Evolutionary conservation across 2,113 vertebrate species (phyloP).

Genomic region (Rhinogobius similis): DNA sequence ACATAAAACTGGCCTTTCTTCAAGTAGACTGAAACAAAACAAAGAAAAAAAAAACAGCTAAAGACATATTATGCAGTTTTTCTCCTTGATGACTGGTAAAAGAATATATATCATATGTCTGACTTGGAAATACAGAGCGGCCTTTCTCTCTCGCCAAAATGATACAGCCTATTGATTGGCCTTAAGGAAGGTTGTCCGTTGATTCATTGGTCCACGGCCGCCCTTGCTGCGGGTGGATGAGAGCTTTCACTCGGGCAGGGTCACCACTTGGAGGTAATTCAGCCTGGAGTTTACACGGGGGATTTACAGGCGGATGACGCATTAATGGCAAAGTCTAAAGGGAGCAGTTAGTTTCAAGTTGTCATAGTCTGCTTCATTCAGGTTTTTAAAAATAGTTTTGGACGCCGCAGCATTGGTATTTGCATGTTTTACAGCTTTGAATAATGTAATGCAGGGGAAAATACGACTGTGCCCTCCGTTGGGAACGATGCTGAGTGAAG

Average conservation of each 20-base stretch:
- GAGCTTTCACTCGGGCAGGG: constrained; percentile 28
- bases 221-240: constrained; percentile 42
- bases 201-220: constrained; percentile 37
- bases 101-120: constrained; percentile 10
- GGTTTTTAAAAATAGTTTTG: no score
- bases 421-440: no score
- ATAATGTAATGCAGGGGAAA: no score
- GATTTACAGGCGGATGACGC: neutral
- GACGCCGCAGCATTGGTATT: no score
- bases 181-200: constrained; percentile 41
- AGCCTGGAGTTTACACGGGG: constrained; percentile 27
- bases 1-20: no score
- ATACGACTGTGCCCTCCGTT: no score
- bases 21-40: no score
- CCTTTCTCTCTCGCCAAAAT: constrained; percentile 32
- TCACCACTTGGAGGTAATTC: constrained; percentile 37
- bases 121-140: constrained; percentile 25
- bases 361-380: neutral
- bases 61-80: constrained; percentile 11
- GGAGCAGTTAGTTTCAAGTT: neutral
- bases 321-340: neutral
- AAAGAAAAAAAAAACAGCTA: neutral
- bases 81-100: constrained; percentile 18
- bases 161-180: constrained; percentile 40
- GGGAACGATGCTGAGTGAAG: no score